These are phyloP conservation scores for Leucosticte australis DNA, from an alignment of 2,113 vertebrate genomes.

Conservation along the genomic window DNA sequence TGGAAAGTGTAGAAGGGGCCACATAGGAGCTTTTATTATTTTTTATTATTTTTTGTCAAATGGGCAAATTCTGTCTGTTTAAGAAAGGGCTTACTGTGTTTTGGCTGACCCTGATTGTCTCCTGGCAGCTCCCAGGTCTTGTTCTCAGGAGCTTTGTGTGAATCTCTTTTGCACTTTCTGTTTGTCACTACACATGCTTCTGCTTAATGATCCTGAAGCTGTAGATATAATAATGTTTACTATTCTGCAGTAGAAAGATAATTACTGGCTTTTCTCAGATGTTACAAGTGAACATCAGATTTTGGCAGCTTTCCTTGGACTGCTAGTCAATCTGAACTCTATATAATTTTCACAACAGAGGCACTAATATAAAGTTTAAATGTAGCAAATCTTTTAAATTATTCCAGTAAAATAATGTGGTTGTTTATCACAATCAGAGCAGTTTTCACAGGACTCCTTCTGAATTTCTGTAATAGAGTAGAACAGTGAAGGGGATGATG, in stretches of 20 bases:
- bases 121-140: not conserved
- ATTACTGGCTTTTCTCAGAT: not conserved
- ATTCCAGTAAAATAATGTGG: not conserved
- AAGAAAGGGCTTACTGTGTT: not conserved
- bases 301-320: conserved; percentile 19
- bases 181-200: not conserved
- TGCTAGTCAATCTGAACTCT: not conserved
- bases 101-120: not conserved
- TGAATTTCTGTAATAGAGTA: not conserved
- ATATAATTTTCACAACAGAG: not conserved
- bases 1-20: not conserved
- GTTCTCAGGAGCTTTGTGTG: not conserved
- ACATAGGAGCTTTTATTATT: not conserved
- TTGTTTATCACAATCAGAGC: not conserved
- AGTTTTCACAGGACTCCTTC: not conserved
- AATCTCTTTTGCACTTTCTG: not conserved
- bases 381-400: not conserved
- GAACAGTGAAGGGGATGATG: not conserved
- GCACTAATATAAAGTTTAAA: not conserved
- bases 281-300: not conserved
- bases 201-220: conserved; percentile 17
- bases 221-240: not conserved
- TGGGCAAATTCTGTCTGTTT: not conserved
- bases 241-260: not conserved
- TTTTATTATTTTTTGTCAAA: not conserved